Evolutionary conservation across 2,113 vertebrate genomes (phyloP), one percentile per base, ranked within the genome.

Genomic region (Thomomys bottae): DNA sequence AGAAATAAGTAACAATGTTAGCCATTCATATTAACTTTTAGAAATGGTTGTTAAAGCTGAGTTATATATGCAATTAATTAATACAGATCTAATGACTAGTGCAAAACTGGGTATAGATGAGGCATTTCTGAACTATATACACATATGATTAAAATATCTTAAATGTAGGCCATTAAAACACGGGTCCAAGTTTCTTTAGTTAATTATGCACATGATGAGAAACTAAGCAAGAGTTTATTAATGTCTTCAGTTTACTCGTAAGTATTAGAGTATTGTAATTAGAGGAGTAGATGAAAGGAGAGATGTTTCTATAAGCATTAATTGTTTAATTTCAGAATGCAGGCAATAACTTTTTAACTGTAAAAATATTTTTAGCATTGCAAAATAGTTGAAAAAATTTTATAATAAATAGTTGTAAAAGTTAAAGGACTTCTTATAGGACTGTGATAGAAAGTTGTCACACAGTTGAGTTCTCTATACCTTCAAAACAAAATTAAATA

Each of bases 121-220:
- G 82, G 8, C 14, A 73, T 30, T 68, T 71, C 0, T 21, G 11
- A 9, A 67, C n/a, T n/a, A n/a, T n/a, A 64, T 21, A 70, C 3
- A 15, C 0, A 28, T 34, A 30, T 83, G 26, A 9, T 40, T 89
- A 32, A 68, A 6, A 61, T 72, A 76, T 17, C 5, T 86, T 88
- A 30, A 66, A 63, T 4, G 18, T 54, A 36, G 24, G 3, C 68
- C 59, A 71, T 5, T 54, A 82, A 57, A 36, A 20, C 38, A 76
- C 21, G 45, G 21, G 20, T 36, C 23, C 21, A 67, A 45, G 10
- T 26, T 72, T 8, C 8, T 72, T 67, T 64, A 80, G 18, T 68
- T 94, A 86, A 79, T 86, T 85, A 78, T 28, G 14, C 34, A 67
- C 32, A 36, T 75, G 36, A 23, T 84, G 21, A 77, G 38, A 89